phyloP scores from a whole-genome alignment of 1,140 invertebrate genomes.

The Acyrthosiphon pisum region DNA sequence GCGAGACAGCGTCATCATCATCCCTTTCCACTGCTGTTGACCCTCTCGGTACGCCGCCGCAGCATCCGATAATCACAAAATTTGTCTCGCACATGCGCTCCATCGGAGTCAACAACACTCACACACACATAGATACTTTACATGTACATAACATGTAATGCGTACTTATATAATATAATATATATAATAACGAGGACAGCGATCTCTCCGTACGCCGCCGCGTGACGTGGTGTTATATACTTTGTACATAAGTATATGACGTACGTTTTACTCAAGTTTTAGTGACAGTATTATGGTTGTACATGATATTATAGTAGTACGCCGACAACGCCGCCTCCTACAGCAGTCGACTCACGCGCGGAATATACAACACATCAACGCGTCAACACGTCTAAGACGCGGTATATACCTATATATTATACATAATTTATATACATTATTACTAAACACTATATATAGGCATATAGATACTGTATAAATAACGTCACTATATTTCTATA shows the following conservation, averaged over 20 bases:
- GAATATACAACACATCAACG: background rate
- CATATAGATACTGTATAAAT: too few relatives aligned
- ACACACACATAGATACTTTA: background rate
- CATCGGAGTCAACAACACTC: background rate
- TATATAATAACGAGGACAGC: background rate
- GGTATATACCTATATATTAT: background rate
- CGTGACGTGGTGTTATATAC: background rate
- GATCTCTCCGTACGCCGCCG: background rate
- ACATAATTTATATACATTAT: background rate
- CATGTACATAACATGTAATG: background rate
- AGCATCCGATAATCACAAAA: constrained; percentile 55
- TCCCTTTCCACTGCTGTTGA: background rate
- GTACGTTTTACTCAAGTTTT: background rate
- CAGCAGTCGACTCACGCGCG: background rate
- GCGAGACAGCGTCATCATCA: background rate
- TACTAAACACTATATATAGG: background rate
- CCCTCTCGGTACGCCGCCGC: background rate
- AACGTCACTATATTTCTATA: too few relatives aligned
- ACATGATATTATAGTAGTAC: background rate
- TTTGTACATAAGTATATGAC: background rate
- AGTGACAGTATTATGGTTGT: background rate
- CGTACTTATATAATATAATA: background rate
- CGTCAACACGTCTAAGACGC: background rate
- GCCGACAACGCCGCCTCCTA: background rate
- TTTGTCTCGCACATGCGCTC: constrained; percentile 36